Conservation (phyloP, 2,797 vertebrate genomes). For the Poecilia gillii region DNA sequence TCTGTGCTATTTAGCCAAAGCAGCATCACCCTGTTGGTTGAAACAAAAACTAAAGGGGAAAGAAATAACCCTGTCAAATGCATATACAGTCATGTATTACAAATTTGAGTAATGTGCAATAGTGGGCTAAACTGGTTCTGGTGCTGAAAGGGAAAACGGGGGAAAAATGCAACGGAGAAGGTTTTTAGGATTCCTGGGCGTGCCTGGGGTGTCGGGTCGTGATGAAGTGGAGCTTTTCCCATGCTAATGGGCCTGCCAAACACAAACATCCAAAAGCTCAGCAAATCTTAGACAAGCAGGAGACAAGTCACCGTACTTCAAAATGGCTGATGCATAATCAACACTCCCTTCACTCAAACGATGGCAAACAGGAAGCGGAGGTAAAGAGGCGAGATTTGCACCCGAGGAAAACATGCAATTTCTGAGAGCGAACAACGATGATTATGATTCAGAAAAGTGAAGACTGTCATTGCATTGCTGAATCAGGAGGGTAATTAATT, state of each 20-base stretch:
- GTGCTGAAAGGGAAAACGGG: background rate
- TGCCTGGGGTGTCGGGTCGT: slow-evolving; percentile 28
- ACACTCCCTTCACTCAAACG: slow-evolving; percentile 22
- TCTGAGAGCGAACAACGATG: background rate
- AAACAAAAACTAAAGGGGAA: background rate
- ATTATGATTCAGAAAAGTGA: slow-evolving; percentile 1
- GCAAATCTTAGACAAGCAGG: slow-evolving; percentile 35
- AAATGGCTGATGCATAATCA: slow-evolving; percentile 52
- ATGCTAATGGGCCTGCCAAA: slow-evolving; percentile 46
- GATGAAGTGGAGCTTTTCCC: slow-evolving; percentile 49
- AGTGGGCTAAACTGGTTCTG: background rate
- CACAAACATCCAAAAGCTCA: slow-evolving; percentile 47
- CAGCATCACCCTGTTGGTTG: background rate
- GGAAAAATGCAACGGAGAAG: slow-evolving; percentile 3
- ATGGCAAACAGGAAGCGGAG: slow-evolving; percentile 29
- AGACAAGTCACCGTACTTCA: slow-evolving; percentile 42
- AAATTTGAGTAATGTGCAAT: background rate
- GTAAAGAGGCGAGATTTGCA: background rate
- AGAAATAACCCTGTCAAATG: background rate
- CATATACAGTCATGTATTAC: background rate
- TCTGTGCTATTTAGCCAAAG: background rate
- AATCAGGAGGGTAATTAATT: slow-evolving; percentile 26
- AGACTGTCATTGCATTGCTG: background rate
- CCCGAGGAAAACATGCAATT: background rate
- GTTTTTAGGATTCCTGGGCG: slow-evolving; percentile 16